phyloP scores from a whole-genome alignment of 2,888 invertebrate genomes.

The Chydorus sphaericus region DNA sequence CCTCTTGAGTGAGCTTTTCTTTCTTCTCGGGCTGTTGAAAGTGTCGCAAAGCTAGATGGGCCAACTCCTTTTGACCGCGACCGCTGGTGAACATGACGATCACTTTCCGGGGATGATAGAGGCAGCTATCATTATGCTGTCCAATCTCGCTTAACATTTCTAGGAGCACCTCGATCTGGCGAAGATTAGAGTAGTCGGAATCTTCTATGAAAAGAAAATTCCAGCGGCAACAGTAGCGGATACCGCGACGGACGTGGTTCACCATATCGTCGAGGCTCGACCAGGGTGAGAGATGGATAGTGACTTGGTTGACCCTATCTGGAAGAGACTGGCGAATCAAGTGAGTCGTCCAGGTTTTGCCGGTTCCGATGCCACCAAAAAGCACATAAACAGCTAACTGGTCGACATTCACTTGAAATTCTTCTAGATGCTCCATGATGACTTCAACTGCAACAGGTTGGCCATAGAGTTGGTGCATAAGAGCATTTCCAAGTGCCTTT shows the following conservation, averaged over 20 bases:
- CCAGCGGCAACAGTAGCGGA: constrained; percentile 1
- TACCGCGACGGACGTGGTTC: no score
- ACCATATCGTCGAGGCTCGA: neutral
- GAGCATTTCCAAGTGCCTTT: neutral
- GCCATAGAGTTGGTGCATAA: neutral
- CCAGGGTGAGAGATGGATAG: neutral
- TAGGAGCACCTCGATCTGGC: neutral
- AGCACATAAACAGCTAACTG: neutral
- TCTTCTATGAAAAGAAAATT: neutral
- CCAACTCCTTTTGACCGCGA: neutral
- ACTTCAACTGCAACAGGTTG: neutral
- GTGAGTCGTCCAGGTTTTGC: constrained; percentile 4
- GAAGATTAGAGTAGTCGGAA: neutral
- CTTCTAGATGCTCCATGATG: neutral
- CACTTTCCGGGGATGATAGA: neutral
- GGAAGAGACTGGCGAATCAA: neutral
- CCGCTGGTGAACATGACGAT: neutral
- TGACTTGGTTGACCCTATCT: neutral
- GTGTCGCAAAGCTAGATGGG: neutral
- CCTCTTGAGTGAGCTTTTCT: neutral
- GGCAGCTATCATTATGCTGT: neutral
- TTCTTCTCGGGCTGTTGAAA: neutral
- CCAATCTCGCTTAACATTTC: neutral
- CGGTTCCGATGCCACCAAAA: constrained; percentile 4
- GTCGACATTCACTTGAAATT: neutral